These are phyloP conservation scores for Anarhynchus alexandrinus DNA, from an alignment of 2,113 vertebrate species.

Conservation along the genomic window DNA sequence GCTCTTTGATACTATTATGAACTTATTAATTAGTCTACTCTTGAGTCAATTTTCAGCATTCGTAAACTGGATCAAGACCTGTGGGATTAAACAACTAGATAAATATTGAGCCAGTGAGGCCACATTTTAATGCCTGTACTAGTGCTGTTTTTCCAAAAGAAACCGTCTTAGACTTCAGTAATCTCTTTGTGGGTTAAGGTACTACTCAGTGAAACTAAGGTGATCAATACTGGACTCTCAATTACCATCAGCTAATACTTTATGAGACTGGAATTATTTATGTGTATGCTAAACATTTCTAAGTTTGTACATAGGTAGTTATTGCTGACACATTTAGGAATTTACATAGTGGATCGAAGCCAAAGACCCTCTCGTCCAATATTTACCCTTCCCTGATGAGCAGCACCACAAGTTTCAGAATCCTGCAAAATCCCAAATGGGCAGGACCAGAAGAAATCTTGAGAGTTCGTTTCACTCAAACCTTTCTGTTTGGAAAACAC, in stretches of 20 bases:
- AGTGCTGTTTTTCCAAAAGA: not conserved
- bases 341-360: not conserved
- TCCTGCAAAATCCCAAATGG: not conserved
- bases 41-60: constrained; percentile 33
- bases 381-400: not conserved
- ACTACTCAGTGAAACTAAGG: not conserved
- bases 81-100: constrained; percentile 38
- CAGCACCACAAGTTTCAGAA: not conserved
- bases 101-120: constrained; percentile 15
- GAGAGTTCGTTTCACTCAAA: not conserved
- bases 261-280: constrained; percentile 18
- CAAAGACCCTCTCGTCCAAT: not conserved
- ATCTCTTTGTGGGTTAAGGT: not conserved
- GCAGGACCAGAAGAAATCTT: not conserved
- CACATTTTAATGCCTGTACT: not conserved
- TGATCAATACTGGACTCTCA: constrained; percentile 16
- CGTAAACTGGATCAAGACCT: constrained; percentile 46
- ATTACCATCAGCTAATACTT: not conserved
- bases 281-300: not conserved
- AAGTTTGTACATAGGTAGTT: not conserved
- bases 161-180: not conserved
- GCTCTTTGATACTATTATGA: constrained; percentile 63
- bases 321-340: not conserved
- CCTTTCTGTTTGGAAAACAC: not conserved
- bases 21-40: constrained; percentile 55